Conservation (phyloP, 2,797 vertebrate genomes). For the Sebastes hopkinsi region DNA sequence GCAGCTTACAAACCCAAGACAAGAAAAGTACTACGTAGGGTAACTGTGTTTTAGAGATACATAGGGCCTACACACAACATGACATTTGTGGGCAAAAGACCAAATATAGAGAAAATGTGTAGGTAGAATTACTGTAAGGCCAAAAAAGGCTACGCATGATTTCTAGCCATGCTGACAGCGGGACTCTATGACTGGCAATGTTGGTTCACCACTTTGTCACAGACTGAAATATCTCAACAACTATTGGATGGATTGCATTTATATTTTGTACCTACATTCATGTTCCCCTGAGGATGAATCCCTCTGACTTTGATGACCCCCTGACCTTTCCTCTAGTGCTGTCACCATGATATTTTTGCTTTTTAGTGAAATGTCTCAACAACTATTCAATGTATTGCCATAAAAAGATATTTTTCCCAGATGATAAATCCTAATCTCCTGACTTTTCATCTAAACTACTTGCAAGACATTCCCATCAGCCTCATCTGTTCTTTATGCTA, state of each 20-base stretch:
- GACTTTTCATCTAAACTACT: not conserved
- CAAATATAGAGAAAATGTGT: constrained; percentile 12
- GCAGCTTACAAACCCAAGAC: constrained; percentile 7
- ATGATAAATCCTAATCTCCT: not conserved
- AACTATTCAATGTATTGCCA: not conserved
- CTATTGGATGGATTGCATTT: not conserved
- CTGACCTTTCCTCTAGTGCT: not conserved
- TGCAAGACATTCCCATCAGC: not conserved
- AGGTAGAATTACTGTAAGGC: not conserved
- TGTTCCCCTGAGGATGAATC: not conserved
- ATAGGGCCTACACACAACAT: not conserved
- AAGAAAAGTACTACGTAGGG: constrained; percentile 12
- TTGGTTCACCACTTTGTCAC: not conserved
- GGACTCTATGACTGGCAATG: not conserved
- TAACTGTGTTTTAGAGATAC: constrained; percentile 9
- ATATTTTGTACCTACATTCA: not conserved
- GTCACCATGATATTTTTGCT: not conserved
- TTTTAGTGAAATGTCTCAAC: not conserved
- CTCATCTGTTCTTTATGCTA: not conserved
- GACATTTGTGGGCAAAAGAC: not conserved
- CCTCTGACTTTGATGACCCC: not conserved
- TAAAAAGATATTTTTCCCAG: not conserved
- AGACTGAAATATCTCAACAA: not conserved
- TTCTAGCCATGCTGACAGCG: not conserved
- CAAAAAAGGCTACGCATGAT: not conserved